Percentiles rank a stretch among this genome's conserved stretches.
Conservation (phyloP, 2,888 invertebrate genomes). For the Rhaphigaster nebulosa region DNA sequence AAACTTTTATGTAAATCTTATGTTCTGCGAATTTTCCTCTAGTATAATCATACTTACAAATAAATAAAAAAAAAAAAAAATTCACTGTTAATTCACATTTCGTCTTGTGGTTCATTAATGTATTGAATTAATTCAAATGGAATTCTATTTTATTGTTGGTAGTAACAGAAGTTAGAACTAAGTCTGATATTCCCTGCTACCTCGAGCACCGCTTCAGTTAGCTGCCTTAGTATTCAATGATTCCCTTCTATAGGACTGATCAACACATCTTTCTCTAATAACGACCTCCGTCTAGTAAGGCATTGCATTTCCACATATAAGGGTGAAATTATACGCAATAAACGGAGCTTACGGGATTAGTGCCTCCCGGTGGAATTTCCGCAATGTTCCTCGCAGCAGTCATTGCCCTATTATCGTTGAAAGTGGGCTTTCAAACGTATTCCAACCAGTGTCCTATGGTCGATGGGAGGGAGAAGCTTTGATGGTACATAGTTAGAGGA, state of each 20-base stretch:
- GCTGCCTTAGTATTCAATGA: not conserved
- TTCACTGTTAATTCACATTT: too few species aligned
- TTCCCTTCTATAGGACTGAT: not conserved
- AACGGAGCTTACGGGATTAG: not conserved
- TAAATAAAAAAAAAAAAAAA: too few species aligned
- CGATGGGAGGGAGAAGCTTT: not conserved
- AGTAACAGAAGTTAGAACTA: too few species aligned
- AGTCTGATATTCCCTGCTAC: too few species aligned
- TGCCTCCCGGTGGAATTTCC: not conserved
- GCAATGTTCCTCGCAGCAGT: not conserved
- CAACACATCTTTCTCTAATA: too few species aligned
- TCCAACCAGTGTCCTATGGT: not conserved
- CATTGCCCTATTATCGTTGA: not conserved
- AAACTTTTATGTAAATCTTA: too few species aligned
- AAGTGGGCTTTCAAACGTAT: slow-evolving; percentile 8
- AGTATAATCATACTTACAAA: too few species aligned
- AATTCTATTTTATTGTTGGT: too few species aligned
- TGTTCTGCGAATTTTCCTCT: too few species aligned
- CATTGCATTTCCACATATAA: not conserved
- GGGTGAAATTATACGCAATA: not conserved
- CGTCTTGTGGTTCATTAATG: too few species aligned
- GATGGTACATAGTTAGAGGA: not conserved
- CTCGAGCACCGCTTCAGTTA: too few species aligned
- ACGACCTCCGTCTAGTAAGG: not conserved
- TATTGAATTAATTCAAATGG: too few species aligned